Percentiles rank a stretch among this genome's conserved stretches.
These are phyloP conservation scores for Hypercompe scribonia DNA, from an alignment of 2,888 invertebrate species.

Conservation along the genomic window DNA sequence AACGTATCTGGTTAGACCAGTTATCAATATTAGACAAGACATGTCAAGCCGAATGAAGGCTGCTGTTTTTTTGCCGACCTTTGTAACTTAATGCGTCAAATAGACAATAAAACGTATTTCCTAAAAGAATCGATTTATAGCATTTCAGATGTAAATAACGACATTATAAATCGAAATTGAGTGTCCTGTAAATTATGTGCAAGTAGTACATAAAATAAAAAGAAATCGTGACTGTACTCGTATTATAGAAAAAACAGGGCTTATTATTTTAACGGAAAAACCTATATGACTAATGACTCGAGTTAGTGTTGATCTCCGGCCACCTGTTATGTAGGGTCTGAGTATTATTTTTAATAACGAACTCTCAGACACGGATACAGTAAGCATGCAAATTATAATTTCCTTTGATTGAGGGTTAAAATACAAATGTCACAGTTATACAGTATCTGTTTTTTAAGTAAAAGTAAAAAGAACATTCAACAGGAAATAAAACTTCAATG, in stretches of 20 bases:
- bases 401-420: conserved; percentile 3
- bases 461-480: background rate
- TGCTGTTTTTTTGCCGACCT: background rate
- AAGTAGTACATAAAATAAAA: background rate
- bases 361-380: background rate
- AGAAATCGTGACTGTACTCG: background rate
- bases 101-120: background rate
- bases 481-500: background rate
- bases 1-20: conserved; percentile 2
- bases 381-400: background rate
- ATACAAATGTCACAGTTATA: background rate
- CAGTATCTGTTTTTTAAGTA: background rate
- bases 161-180: background rate
- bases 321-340: background rate
- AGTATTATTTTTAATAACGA: background rate
- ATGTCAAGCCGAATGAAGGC: background rate
- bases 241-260: background rate
- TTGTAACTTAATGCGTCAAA: background rate
- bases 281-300: background rate
- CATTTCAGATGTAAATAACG: background rate
- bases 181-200: background rate
- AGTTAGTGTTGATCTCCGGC: background rate
- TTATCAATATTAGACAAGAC: background rate
- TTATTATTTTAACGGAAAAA: background rate
- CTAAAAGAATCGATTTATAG: background rate